phyloP scores from a whole-genome alignment of 2,888 invertebrate genomes.

The Nephrocerus scutellatus region DNA sequence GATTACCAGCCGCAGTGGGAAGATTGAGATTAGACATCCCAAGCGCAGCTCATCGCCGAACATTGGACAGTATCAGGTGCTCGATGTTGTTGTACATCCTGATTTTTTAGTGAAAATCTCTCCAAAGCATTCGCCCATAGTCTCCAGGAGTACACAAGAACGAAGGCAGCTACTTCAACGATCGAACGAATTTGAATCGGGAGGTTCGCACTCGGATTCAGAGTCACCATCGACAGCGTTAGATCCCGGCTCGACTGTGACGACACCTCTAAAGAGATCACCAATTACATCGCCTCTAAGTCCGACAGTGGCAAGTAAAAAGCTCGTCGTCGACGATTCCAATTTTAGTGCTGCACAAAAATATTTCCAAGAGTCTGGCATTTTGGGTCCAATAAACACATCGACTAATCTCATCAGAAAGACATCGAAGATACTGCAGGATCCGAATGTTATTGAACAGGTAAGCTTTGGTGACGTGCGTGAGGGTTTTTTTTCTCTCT shows the following conservation, averaged over 20 bases:
- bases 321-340: slow-evolving; percentile 16
- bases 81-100: slow-evolving; percentile 38
- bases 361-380: slow-evolving; percentile 36
- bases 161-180: slow-evolving; percentile 28
- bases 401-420: slow-evolving; percentile 29
- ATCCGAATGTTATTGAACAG: slow-evolving; percentile 32
- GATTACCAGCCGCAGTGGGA: slow-evolving; percentile 30
- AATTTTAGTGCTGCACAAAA: slow-evolving; percentile 33
- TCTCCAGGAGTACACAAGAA: slow-evolving; percentile 23
- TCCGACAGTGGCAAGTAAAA: neutral
- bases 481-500: too few species aligned
- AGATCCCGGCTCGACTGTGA: slow-evolving; percentile 3
- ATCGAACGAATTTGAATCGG: slow-evolving; percentile 31
- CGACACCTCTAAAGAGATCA: slow-evolving; percentile 11
- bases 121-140: slow-evolving; percentile 26
- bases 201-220: slow-evolving; percentile 29
- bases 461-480: slow-evolving; percentile 21
- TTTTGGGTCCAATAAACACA: slow-evolving; percentile 31
- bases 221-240: slow-evolving; percentile 19
- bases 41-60: slow-evolving; percentile 37
- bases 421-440: slow-evolving; percentile 35
- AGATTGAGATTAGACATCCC: slow-evolving; percentile 31
- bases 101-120: slow-evolving; percentile 36
- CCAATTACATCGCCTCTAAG: slow-evolving; percentile 2
- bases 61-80: slow-evolving; percentile 31